Base-by-base conservation (phyloP, 2,797 vertebrate species). In the Sebastes melanostomus region DNA sequence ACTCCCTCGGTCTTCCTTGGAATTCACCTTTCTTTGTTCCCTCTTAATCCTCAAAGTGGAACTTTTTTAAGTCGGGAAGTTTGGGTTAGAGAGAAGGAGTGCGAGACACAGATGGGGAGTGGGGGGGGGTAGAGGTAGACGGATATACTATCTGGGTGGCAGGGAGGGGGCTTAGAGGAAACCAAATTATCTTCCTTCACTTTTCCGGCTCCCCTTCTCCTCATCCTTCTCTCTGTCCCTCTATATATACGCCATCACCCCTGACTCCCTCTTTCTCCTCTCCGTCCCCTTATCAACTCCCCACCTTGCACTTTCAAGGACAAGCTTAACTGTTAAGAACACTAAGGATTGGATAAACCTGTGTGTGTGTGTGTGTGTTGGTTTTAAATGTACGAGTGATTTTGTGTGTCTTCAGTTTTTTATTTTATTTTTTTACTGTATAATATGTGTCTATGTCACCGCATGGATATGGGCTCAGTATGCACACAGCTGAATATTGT, bases 1-100 rank as follows among this genome's bases (percentile, higher is more conserved):
- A 20, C 63, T 81, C 60, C 10, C 71, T 66, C 72, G 50, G 46
- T 81, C 72, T 91, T 94, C 90, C 86, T 84, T 82, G 90, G 91
- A 95, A 95, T 94, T 92, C 92, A 95, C 93, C 94, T 94, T 90
- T 89, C 91, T 95, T 96, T 95, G 93, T 95, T 94, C 92, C 85
- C 70, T 18, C 52, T 95, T 95, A 96, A 96, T 96, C 96, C 94
- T 92, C 83, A 81, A 88, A 92, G 87, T 82, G 89, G 87, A 94
- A 94, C 94, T 95, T 94, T 90, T 91, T 89, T 91, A 95, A 95
- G 92, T 93, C 90, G 82, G 89, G 85, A 94, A 95, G 93, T 95
- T 93, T 91, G 80, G 86, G 90, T 74, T 85, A 70, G 75, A 79
- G 81, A 77, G 67, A 76, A 66, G 72, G 72, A 84, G 77, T 66